Percentiles rank a stretch among this genome's conserved stretches.
phyloP scores from a whole-genome alignment of 2,797 vertebrate genomes.

The Microcaecilia unicolor region DNA sequence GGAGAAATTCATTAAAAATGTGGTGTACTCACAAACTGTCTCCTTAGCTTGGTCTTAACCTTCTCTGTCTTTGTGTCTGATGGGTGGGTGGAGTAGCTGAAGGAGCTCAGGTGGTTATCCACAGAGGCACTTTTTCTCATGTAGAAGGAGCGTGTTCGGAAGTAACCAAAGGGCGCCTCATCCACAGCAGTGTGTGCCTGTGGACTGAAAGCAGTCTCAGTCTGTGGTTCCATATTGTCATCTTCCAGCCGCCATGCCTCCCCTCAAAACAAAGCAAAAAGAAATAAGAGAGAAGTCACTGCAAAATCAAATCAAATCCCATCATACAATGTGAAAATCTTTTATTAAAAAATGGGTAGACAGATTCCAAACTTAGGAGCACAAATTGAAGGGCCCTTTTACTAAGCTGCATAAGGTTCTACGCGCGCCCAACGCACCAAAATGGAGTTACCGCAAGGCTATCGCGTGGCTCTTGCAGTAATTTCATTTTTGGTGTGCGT shows the following conservation, averaged over 20 bases:
- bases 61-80: conserved; percentile 31
- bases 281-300: too few relatives aligned
- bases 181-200: conserved; percentile 45
- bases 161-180: conserved; percentile 68
- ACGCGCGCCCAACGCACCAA: too few relatives aligned
- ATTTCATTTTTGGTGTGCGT: too few relatives aligned
- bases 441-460: too few relatives aligned
- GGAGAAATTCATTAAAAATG: too few relatives aligned
- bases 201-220: conserved; percentile 26
- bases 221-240: conserved; percentile 26
- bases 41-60: conserved; percentile 70
- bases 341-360: too few relatives aligned
- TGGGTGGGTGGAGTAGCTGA: conserved; percentile 37
- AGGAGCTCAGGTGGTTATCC: conserved; percentile 70
- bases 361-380: too few relatives aligned
- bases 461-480: too few relatives aligned
- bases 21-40: conserved; percentile 83
- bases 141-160: conserved; percentile 65
- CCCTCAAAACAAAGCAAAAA: conserved; percentile 33
- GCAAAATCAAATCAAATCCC: too few relatives aligned
- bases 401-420: too few relatives aligned
- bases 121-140: conserved; percentile 81
- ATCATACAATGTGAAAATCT: too few relatives aligned
- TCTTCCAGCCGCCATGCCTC: conserved; percentile 78
- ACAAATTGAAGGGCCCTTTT: too few relatives aligned